Percentiles rank a stretch among this genome's conserved stretches.
Evolutionary conservation across 2,797 vertebrate genomes (phyloP).

Genomic region (Gymnocypris eckloni): DNA sequence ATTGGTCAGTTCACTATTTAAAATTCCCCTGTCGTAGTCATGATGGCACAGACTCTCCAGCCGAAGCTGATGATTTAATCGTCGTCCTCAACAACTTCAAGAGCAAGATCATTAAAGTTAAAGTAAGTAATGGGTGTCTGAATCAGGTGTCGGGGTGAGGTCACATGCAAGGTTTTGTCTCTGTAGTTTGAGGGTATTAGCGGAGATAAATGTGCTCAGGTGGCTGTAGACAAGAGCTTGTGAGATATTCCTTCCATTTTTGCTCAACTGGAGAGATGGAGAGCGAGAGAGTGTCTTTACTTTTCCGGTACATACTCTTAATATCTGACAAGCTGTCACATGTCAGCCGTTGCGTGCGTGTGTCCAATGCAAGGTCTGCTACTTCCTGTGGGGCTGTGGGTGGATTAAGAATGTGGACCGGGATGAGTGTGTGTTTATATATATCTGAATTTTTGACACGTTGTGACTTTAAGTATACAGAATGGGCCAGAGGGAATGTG

Average conservation of each 20-base stretch:
- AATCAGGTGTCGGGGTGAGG: slow-evolving; percentile 13
- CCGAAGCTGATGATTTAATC: slow-evolving; percentile 88
- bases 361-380: slow-evolving; percentile 18
- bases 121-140: slow-evolving; percentile 78
- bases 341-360: slow-evolving; percentile 25
- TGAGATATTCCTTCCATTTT: slow-evolving; percentile 18
- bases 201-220: not conserved
- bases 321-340: slow-evolving; percentile 44
- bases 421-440: slow-evolving; percentile 23
- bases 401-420: slow-evolving; percentile 22
- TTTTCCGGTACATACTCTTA: slow-evolving; percentile 1
- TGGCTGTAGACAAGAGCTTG: not conserved
- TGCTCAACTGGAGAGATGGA: not conserved
- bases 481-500: slow-evolving; percentile 7
- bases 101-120: slow-evolving; percentile 98
- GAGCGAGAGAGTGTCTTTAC: slow-evolving; percentile 11
- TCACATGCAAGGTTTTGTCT: slow-evolving; percentile 7
- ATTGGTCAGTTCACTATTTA: slow-evolving; percentile 2
- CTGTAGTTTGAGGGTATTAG: slow-evolving; percentile 6
- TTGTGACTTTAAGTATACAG: slow-evolving; percentile 5
- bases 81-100: slow-evolving; percentile 95
- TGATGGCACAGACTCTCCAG: slow-evolving; percentile 93
- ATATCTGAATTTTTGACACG: slow-evolving; percentile 34
- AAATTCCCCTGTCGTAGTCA: slow-evolving; percentile 78
- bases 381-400: slow-evolving; percentile 15